These are phyloP conservation scores for Hydrophis major DNA, from an alignment of 2,797 vertebrate genomes.

Conservation along the genomic window DNA sequence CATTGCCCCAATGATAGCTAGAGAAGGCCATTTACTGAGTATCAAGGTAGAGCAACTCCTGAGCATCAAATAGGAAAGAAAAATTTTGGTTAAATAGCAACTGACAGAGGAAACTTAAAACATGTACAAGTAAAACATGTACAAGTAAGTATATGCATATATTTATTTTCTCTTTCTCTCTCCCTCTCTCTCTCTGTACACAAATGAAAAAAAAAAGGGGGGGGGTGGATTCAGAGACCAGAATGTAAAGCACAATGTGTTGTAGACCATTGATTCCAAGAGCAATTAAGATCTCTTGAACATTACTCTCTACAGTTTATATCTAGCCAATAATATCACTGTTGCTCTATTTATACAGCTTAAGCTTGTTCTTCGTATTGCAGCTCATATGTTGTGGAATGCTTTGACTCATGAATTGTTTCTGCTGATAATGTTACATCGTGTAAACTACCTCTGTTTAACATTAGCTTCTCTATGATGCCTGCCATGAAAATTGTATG, in stretches of 20 bases:
- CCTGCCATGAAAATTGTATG: slow-evolving; percentile 82
- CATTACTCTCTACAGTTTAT: slow-evolving; percentile 80
- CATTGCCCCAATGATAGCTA: background rate
- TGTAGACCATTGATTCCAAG: slow-evolving; percentile 36
- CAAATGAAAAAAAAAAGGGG: background rate
- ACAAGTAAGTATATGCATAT: background rate
- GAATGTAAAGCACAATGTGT: background rate
- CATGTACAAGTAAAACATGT: too few species aligned
- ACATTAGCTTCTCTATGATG: slow-evolving; percentile 79
- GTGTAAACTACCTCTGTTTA: slow-evolving; percentile 88
- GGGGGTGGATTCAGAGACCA: background rate
- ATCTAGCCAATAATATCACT: slow-evolving; percentile 97
- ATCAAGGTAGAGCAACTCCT: background rate
- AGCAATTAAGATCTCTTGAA: slow-evolving; percentile 62
- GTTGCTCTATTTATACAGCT: slow-evolving; percentile 86
- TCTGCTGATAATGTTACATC: slow-evolving; percentile 96
- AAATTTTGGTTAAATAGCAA: background rate
- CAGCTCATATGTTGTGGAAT: slow-evolving; percentile 94
- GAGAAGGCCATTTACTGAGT: too few species aligned
- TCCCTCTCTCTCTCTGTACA: background rate
- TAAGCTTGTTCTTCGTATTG: slow-evolving; percentile 85
- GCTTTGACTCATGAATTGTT: slow-evolving; percentile 98
- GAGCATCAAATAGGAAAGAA: background rate
- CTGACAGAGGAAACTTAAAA: background rate
- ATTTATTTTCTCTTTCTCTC: background rate